Conservation (phyloP, 2,797 vertebrate genomes). For the Sternarchorhynchus goeldii region DNA sequence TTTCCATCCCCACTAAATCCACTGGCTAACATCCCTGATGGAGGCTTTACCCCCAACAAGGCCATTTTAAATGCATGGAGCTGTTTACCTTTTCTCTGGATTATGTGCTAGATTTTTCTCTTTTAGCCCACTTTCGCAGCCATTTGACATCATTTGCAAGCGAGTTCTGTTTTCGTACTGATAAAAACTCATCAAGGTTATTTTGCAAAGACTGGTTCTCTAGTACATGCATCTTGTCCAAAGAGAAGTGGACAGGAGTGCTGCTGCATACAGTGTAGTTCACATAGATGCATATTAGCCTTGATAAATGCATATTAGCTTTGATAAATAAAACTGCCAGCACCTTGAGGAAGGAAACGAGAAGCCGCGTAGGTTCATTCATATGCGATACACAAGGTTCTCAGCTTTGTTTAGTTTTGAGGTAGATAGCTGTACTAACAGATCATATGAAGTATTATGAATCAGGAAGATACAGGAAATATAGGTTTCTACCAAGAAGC, state of each 20-base stretch:
- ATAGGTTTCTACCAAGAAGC: slow-evolving; percentile 7
- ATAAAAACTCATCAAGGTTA: slow-evolving; percentile 41
- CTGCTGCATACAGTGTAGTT: slow-evolving; percentile 17
- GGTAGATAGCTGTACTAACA: slow-evolving; percentile 35
- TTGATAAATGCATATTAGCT: slow-evolving; percentile 9
- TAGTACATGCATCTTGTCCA: slow-evolving; percentile 23
- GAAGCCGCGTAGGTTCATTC: slow-evolving; percentile 22
- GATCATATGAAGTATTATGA: slow-evolving; percentile 30
- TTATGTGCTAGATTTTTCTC: slow-evolving; percentile 34
- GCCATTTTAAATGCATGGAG: slow-evolving; percentile 62
- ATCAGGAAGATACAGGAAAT: slow-evolving; percentile 31
- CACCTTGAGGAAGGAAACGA: slow-evolving; percentile 26
- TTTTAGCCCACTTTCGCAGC: slow-evolving; percentile 32
- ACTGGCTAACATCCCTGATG: slow-evolving; percentile 67
- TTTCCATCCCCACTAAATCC: slow-evolving; percentile 71
- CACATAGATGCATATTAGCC: slow-evolving; percentile 10
- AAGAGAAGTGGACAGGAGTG: slow-evolving; percentile 29
- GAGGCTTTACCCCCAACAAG: slow-evolving; percentile 63
- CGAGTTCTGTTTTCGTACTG: slow-evolving; percentile 18
- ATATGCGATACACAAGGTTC: slow-evolving; percentile 28
- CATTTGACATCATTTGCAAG: slow-evolving; percentile 18
- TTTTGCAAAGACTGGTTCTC: slow-evolving; percentile 32
- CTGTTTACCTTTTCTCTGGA: slow-evolving; percentile 57
- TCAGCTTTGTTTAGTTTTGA: slow-evolving; percentile 31
- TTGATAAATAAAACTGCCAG: slow-evolving; percentile 36